Evolutionary conservation across 2,888 invertebrate species (phyloP), one percentile per base, ranked within the genome.

Genomic region (Drosophila crucigera): DNA sequence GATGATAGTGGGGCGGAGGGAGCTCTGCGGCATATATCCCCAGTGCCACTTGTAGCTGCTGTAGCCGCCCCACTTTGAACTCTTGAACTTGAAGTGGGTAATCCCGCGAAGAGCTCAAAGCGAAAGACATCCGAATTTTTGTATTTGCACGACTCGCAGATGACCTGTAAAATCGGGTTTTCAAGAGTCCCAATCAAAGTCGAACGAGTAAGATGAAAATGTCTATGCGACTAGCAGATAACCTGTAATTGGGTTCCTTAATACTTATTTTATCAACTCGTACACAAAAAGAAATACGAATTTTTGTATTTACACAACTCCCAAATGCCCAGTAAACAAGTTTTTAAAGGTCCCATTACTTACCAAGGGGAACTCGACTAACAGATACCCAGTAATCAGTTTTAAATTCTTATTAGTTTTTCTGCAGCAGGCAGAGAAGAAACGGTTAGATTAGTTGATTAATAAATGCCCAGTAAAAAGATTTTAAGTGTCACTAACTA

Each of bases 21-120:
- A 5, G 37, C 25, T 31, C 30, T 33, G 31, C 66, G 63, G 43
- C 43, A 14, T 22, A 22, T 80, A 76, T 75, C 86, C 75, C 78
- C 71, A 66, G 67, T 78, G 84, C 83, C 83, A 84, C 84, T 84
- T 84, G 85, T 76, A 76, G 89, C 72, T 68, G 85, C 72, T 68
- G 58, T 61, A 56, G 54, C 35, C 39, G 54, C 19, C 43, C 37
- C 39, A 39, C 59, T 78, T 89, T 83, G 63, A 83, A 76, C 80
- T 73, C 73, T 76, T 89, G 59, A 69, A 72, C 71, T 72, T 89
- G 61, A 68, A 72, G 80, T 60, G 68, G 68, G 60, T 66, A 63
- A 74, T 76, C 30, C 66, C 31, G 43, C 50, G 28, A 30, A 19
- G 55, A 39, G 53, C 31, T 25, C 50, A 61, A 56, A 65, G 54